phyloP scores from a whole-genome alignment of 1,140 invertebrate genomes.

The Thrips palmi region DNA sequence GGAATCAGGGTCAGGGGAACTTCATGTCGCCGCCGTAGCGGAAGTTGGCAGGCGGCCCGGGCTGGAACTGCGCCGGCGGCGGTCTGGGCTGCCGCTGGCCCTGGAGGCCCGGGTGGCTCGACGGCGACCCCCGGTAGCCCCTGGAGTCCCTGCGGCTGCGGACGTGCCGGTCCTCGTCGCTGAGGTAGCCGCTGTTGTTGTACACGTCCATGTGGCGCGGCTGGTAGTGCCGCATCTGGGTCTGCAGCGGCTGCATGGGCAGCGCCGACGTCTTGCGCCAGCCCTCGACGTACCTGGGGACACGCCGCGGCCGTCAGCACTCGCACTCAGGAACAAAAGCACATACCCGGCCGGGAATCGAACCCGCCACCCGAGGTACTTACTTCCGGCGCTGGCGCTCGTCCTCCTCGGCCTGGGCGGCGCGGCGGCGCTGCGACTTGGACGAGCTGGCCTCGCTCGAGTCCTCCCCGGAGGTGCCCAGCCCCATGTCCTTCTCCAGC shows the following conservation, averaged over 20 bases:
- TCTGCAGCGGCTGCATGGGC: constrained; percentile 22
- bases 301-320: no score
- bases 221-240: constrained; percentile 8
- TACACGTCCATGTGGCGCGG: background rate
- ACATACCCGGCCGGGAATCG: no score
- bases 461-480: constrained; percentile 70
- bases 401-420: constrained; percentile 31
- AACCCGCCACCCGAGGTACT: no score
- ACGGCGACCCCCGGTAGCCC: no score
- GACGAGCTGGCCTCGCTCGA: constrained; percentile 52
- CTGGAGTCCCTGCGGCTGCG: no score
- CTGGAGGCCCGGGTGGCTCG: no score
- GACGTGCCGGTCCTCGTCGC: constrained; percentile 17
- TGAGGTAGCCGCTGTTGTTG: constrained; percentile 15
- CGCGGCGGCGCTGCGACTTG: constrained; percentile 34
- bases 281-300: constrained; percentile 45
- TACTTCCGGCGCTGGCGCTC: constrained; percentile 31
- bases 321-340: no score
- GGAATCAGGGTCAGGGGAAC: no score
- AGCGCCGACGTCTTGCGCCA: constrained; percentile 44
- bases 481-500: constrained; percentile 62
- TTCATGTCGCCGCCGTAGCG: no score
- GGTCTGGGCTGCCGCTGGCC: no score
- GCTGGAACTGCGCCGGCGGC: no score
- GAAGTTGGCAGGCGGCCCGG: no score